Evolutionary conservation across 1,140 invertebrate species (phyloP), one percentile per base, ranked within the genome.

Genomic region (Temnothorax longispinosus): DNA sequence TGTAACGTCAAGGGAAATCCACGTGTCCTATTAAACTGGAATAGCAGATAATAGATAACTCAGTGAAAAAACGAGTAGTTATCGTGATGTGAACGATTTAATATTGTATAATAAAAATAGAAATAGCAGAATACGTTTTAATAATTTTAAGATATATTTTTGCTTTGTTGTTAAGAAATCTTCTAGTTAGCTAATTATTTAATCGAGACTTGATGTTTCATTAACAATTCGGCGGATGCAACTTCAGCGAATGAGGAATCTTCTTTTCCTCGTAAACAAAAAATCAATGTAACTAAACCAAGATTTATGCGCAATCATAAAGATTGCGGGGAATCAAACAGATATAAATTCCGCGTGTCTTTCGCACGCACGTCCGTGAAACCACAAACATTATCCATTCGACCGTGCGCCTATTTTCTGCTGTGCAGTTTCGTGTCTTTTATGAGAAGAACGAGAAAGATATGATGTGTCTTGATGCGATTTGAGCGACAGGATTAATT

Each of bases 401-500:
- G 54, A 60, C 35, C 56, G 21, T 47, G 4, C 32, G 62, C 11
- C 35, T 52, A 69, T 35, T 32, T 44, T 62, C 75, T 85, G 67
- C 72, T 88, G 88, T 91, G 88, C 47, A 87, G 78, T 77, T 60
- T 69, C 75, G 54, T 52, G 75, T 62, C 67, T 90, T 89, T 87
- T 80, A 74, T 80, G 54, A 69, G 77, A 80, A 85, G 85, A 81
- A 10, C 54, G 27, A 65, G 41, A 78, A 41, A 76, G 7, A 38
- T 47, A 82, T 35, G 52, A 94, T 93, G 92, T 91, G 87, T 82
- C 87, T 87, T 71, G 65, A 56, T 77, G 89, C 80, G 47, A 88
- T 88, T 71, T 93, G 88, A 94, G 67, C 84, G 50, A 69, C 80
- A 47, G 52, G 62, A 88, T 85, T 90, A 88, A 81, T 87, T 90